These are phyloP conservation scores for Paraplagusia blochii DNA, from an alignment of 2,113 vertebrate genomes.

Conservation along the genomic window DNA sequence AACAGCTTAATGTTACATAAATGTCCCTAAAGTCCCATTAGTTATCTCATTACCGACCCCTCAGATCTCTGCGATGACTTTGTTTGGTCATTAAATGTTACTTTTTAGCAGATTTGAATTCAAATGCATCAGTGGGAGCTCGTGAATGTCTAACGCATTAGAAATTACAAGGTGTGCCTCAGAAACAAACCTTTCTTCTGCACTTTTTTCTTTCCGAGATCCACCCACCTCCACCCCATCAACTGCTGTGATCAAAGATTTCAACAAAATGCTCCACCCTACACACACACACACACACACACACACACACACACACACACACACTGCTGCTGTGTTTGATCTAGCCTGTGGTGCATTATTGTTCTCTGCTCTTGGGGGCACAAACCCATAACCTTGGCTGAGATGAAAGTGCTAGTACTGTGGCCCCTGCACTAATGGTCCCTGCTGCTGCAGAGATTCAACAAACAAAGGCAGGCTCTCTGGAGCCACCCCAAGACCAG, in stretches of 20 bases:
- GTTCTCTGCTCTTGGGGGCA: conserved; percentile 47
- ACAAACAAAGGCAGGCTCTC: conserved; percentile 61
- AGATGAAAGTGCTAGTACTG: conserved; percentile 62
- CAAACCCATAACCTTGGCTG: conserved; percentile 64
- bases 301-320: conserved; percentile 19
- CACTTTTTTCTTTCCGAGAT: conserved; percentile 28
- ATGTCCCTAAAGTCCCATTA: conserved; percentile 1
- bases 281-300: neutral
- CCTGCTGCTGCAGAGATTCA: conserved; percentile 50
- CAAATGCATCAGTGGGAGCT: neutral
- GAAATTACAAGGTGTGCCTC: conserved; percentile 26
- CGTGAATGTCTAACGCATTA: conserved; percentile 1
- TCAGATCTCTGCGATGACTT: conserved; percentile 1
- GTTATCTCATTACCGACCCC: conserved; percentile 20
- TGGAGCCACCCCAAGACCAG: conserved; percentile 47
- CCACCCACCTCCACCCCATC: conserved; percentile 25
- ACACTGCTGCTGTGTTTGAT: conserved; percentile 50
- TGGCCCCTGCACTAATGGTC: conserved; percentile 58
- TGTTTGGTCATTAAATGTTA: neutral
- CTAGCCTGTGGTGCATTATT: conserved; percentile 54
- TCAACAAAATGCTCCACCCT: conserved; percentile 28
- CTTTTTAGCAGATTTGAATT: neutral
- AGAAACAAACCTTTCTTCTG: conserved; percentile 18
- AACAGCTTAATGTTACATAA: conserved; percentile 3
- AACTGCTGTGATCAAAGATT: conserved; percentile 56